Evolutionary conservation across 2,113 vertebrate species (phyloP).

Genomic region (Chamaea fasciata): DNA sequence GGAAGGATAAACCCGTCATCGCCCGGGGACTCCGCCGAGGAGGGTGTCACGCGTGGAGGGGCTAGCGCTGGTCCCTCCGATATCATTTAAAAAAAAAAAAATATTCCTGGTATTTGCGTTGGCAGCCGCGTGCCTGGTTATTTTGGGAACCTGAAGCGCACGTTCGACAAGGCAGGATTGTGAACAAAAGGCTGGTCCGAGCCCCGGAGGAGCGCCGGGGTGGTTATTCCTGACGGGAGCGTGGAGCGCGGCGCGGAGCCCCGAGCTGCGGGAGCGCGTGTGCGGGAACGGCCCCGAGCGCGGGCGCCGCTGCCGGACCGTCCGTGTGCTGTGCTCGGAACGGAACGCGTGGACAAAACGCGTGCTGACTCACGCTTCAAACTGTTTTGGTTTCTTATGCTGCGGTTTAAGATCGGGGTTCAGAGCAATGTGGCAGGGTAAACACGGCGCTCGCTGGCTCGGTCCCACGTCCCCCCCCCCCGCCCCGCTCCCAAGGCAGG

Average conservation of each 20-base stretch:
- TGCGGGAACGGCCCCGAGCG: background rate
- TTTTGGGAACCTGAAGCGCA: background rate
- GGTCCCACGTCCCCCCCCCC: background rate
- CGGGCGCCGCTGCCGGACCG: background rate
- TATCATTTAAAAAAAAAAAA: background rate
- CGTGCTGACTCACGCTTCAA: slow-evolving; percentile 54
- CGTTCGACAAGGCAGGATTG: background rate
- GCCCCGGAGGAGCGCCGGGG: background rate
- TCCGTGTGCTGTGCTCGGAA: background rate
- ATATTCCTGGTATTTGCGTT: background rate
- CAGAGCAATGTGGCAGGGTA: background rate
- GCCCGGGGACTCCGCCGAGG: background rate
- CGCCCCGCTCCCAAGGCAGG: background rate
- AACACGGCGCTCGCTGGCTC: slow-evolving; percentile 7
- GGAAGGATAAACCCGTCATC: background rate
- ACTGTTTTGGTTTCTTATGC: slow-evolving; percentile 51
- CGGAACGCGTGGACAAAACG: background rate
- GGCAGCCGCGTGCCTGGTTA: background rate
- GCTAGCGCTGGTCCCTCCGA: background rate
- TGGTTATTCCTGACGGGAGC: background rate
- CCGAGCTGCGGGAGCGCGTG: background rate
- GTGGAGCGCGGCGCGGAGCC: background rate
- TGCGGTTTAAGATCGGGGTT: slow-evolving; percentile 26
- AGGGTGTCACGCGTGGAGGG: background rate
- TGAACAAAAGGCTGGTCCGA: slow-evolving; percentile 64